These are phyloP conservation scores for Drosophila helvetica DNA, from an alignment of 2,888 invertebrate genomes.

Conservation along the genomic window DNA sequence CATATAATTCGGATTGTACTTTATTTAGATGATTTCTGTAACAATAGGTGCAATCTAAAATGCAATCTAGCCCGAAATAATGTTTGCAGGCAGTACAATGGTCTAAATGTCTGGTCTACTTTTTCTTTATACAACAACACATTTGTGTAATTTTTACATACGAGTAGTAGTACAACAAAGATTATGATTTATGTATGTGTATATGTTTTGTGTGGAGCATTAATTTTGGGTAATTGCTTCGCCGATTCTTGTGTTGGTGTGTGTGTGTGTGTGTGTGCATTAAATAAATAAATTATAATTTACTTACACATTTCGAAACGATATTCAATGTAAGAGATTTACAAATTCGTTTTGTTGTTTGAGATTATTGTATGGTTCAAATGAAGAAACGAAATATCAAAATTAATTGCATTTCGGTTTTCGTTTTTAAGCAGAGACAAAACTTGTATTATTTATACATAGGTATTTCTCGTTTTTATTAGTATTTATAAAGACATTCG, in stretches of 20 bases:
- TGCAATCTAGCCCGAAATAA: neutral
- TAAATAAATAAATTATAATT: constrained; percentile 48
- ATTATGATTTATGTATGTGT: neutral
- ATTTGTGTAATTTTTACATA: neutral
- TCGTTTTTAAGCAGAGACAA: neutral
- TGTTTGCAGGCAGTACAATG: neutral
- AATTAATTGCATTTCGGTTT: constrained; percentile 33
- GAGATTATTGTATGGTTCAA: constrained; percentile 66
- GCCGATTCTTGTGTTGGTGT: constrained; percentile 12
- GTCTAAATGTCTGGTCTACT: neutral
- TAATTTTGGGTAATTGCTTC: neutral
- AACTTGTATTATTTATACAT: neutral
- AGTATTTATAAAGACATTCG: neutral
- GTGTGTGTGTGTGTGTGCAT: neutral
- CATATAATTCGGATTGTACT: neutral
- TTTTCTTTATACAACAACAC: neutral
- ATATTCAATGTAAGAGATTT: constrained; percentile 66
- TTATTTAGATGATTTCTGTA: neutral
- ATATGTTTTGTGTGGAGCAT: neutral
- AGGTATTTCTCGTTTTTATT: neutral
- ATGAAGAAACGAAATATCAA: constrained; percentile 46
- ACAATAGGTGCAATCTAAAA: neutral
- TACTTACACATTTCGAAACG: constrained; percentile 78
- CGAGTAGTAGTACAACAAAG: neutral
- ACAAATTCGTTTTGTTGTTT: constrained; percentile 57